Base-by-base conservation (phyloP, 2,888 invertebrate genomes). In the Gnatocerus cornutus region DNA sequence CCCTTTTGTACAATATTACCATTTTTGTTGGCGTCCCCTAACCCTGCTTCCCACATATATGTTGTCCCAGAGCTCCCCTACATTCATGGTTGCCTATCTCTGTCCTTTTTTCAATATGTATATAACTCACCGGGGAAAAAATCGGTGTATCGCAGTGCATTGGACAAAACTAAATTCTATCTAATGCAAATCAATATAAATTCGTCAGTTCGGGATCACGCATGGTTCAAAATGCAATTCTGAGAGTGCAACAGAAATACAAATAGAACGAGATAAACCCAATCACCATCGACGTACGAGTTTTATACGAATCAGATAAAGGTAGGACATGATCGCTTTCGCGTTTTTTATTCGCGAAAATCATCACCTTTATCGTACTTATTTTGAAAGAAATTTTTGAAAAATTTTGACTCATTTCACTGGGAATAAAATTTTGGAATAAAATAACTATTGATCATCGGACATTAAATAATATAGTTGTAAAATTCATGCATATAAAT, bases 171-270 rank as follows among this genome's bases (percentile, higher is more conserved):
- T 69, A 69, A 66, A 69, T 69, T 69, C 69, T 69, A 69, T 69
- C 69, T 61, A 69, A 69, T 69, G 48, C 66, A 56, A 78, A 78
- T 78, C 78, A 75, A 78, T 78, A 78, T 73, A 74, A 58, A 71
- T 71, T 76, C 74, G 77, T 73, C 74, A 73, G 45, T 59, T 59
- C 33, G 30, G 56, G 72, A 76, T 72, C 73, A 75, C 75, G 75
- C 75, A 75, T 71, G 76, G 74, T 74, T 64, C 74, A 68, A 76
- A 68, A 68, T 68, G 69, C 69, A 69, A 13, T 66, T 66, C 65
- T 55, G 64, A 10, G 55, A 58, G 41, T 59, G 67, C 55, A 65
- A 65, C 56, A 56, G 65, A 65, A 65, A 46, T 55, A 65, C 16
- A 14, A 10, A 33, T 16, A 55, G 65, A 65, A 65, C 56, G 65